Conservation (phyloP, 2,797 vertebrate genomes). For the Strix occidentalis region DNA sequence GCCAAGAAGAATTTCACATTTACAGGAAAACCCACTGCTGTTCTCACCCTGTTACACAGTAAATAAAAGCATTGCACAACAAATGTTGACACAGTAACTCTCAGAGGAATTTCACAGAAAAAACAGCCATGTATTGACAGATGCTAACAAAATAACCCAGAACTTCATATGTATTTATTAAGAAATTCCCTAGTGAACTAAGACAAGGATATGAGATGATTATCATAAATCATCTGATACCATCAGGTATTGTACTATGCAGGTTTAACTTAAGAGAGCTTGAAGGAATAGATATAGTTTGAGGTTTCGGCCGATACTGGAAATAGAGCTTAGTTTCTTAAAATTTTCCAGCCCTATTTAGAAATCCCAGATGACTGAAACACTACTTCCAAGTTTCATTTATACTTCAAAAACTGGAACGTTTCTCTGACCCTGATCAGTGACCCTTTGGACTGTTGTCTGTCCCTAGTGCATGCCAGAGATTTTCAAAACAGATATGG, state of each 20-base stretch:
- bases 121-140: neutral
- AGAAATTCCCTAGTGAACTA: neutral
- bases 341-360: neutral
- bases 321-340: neutral
- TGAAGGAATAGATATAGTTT: neutral
- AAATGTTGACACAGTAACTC: neutral
- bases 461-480: neutral
- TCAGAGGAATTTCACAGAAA: neutral
- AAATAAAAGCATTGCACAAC: constrained; percentile 36
- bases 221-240: neutral
- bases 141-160: neutral
- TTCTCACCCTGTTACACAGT: constrained; percentile 15
- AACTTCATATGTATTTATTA: neutral
- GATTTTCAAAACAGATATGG: neutral
- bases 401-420: neutral
- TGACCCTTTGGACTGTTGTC: neutral
- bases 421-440: neutral
- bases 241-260: neutral
- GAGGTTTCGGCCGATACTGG: neutral
- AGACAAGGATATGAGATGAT: neutral
- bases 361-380: neutral
- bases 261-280: neutral
- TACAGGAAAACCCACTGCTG: constrained; percentile 27
- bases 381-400: neutral
- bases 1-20: constrained; percentile 34